Conservation (phyloP, 1,140 invertebrate genomes). For the Cydia amplana region DNA sequence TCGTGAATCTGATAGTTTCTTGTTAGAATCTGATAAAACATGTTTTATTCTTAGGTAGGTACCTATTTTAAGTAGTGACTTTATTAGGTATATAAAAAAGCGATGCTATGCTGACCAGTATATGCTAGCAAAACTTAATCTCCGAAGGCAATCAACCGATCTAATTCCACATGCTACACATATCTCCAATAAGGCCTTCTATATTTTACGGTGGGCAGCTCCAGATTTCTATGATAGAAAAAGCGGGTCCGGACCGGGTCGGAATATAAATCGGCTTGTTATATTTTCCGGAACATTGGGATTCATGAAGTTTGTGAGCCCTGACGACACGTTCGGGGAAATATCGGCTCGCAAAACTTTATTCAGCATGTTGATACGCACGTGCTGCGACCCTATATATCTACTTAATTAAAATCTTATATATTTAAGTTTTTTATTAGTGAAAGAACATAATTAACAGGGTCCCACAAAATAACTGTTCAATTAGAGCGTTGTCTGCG, state of each 20-base stretch:
- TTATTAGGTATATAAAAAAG: not conserved
- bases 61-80: not conserved
- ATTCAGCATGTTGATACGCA: constrained; percentile 17
- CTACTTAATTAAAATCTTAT: not conserved
- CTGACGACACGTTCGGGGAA: constrained; percentile 57
- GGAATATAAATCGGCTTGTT: constrained; percentile 78
- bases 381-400: constrained; percentile 6
- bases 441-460: not conserved
- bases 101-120: too few species aligned
- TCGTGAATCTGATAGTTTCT: not conserved
- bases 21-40: not conserved
- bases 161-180: constrained; percentile 37
- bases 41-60: not conserved
- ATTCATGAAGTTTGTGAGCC: constrained; percentile 75
- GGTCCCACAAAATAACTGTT: not conserved
- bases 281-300: constrained; percentile 77
- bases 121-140: constrained; percentile 15
- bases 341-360: constrained; percentile 37
- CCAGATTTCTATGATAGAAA: constrained; percentile 74
- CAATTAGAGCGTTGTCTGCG: too few species aligned
- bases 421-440: too few species aligned
- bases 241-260: constrained; percentile 57
- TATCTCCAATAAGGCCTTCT: constrained; percentile 44
- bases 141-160: constrained; percentile 14
- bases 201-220: constrained; percentile 37